Conservation (phyloP, 2,797 vertebrate species). For the Orestias chungarensis region DNA sequence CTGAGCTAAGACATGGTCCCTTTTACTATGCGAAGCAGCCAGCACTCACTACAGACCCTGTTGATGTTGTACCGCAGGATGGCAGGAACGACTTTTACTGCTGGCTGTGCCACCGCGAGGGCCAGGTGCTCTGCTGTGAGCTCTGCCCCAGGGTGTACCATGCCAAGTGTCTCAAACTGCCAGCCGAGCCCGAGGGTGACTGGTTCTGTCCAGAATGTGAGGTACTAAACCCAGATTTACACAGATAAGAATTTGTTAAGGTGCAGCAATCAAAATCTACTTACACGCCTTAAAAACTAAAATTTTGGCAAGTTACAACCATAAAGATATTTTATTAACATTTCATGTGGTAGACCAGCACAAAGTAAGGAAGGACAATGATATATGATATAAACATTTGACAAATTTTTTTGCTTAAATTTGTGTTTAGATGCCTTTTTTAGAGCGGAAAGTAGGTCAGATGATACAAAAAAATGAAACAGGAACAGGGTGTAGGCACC, state of each 20-base stretch:
- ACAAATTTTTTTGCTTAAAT: no score
- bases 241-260: not conserved
- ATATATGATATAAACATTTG: not conserved
- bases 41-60: slow-evolving; percentile 93
- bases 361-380: not conserved
- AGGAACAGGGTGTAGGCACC: no score
- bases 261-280: slow-evolving; percentile 4
- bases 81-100: slow-evolving; percentile 99
- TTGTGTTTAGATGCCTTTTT: no score
- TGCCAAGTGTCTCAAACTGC: slow-evolving; percentile 99
- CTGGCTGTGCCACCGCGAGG: slow-evolving; percentile 98
- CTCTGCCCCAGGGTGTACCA: slow-evolving; percentile 99
- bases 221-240: slow-evolving; percentile 74
- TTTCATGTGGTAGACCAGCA: not conserved
- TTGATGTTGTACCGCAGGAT: slow-evolving; percentile 99
- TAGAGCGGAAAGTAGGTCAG: no score
- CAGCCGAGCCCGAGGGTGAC: slow-evolving; percentile 91
- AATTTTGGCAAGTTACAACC: not conserved
- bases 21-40: slow-evolving; percentile 99
- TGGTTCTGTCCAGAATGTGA: slow-evolving; percentile 97
- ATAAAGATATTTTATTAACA: not conserved
- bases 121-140: slow-evolving; percentile 99
- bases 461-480: no score
- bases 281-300: not conserved
- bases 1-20: slow-evolving; percentile 99